Evolutionary conservation across 2,888 invertebrate genomes (phyloP), one percentile per base, ranked within the genome.

Genomic region (Eilema depressum): DNA sequence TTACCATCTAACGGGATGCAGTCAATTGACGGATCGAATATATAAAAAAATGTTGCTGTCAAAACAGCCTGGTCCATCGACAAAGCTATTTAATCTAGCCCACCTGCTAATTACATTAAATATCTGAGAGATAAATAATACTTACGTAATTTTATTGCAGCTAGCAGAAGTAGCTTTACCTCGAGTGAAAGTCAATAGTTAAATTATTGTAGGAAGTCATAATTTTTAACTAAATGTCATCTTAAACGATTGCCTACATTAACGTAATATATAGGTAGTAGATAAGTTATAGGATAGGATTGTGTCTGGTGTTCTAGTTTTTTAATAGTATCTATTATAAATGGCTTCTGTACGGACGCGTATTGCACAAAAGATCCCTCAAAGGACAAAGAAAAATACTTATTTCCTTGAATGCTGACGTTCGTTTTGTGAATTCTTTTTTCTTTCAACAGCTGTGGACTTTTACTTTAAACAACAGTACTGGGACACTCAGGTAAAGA

Each of bases 311-410:
- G 17, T 41, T 41, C 41, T 37, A 37, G 41, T 37, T n/a, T n/a
- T n/a, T n/a, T n/a, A n/a, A n/a, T n/a, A n/a, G n/a, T n/a, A n/a
- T n/a, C n/a, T n/a, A n/a, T n/a, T n/a, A 1, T 47, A 47, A 20
- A 47, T 20, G 17, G 47, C 5, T 47, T 5, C 1, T 47, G 20
- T 47, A 47, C 4, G 47, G 11, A 17, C 26, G 26, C 11, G 3
- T 20, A 47, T 47, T 28, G 47, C 20, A 26, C 20, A 63, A 63
- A 30, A 53, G n/a, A n/a, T n/a, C 12, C 7, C 28, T 7, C 28
- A 47, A 53, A n/a, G n/a, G 53, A 47, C 64, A 64, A 63, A 37
- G 53, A 28, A 47, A 64, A 30, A 64, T n/a, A 47, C 28, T 20
- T 7, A 63, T 64, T 64, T 30, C 64, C 28, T 47, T 28, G 28